Base-by-base conservation (phyloP, 2,888 invertebrate genomes). In the Diarsia brunnea region DNA sequence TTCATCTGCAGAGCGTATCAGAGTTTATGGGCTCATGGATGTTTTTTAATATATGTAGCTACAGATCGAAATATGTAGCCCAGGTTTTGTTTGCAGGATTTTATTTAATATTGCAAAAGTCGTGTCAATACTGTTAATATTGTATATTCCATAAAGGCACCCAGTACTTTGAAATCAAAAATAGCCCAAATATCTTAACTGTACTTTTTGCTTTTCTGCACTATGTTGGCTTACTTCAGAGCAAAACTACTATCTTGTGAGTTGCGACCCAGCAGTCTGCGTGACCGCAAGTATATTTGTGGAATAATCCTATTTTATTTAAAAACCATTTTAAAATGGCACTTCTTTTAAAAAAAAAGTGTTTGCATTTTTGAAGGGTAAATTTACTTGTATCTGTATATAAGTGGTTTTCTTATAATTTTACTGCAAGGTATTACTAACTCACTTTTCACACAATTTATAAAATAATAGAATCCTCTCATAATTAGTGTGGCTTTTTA, bases 1-100 rank as follows among this genome's bases (percentile, higher is more conserved):
- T 67, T 75, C 72, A 72, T 82, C 60, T 53, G 31, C 61, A 27
- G 38, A 66, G 49, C 49, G 12, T 61, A 19, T 19, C 70, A 27
- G 51, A 21, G 58, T 47, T 61, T 61, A 65, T 63, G 21, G n/a
- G 24, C 11, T 63, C n/a, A 21, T 21, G 24, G 14, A 66, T 66
- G 16, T 31, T 71, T 45, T 47, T 43, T 31, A 69, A 58, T 24
- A 14, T 38, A 58, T 24, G 11, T 38, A 31, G 4, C 21, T 61
- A n/a, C 31, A 47, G 8, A 14, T 45, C 8, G 4, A 24, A 45
- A 14, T 64, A 27, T 27, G 27, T 55, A 14, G 3, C 38, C 27
- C 24, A 49, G 4, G 47, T 38, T 43, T 49, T 53, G 12, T 19
- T 47, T 31, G 47, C 51, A 74, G 11, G 8, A 0, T 38, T 38